Conservation (phyloP, 2,888 invertebrate genomes). For the Polietes domitor region DNA sequence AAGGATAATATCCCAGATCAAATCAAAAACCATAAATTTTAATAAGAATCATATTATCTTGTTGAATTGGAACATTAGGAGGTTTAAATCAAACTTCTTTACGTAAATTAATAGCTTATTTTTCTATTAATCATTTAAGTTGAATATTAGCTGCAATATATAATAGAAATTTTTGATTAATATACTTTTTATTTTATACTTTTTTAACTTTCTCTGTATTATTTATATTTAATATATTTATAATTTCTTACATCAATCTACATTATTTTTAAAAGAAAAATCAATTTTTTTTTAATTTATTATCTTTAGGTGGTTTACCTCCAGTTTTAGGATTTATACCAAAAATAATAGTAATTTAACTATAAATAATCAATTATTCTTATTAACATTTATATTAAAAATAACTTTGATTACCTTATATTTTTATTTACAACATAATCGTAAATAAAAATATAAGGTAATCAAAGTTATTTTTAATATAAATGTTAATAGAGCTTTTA, state of each 20-base stretch:
- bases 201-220: constrained; percentile 82
- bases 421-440: constrained; percentile 82
- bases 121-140: too few species aligned
- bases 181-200: too few species aligned
- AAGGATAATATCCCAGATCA: too few species aligned
- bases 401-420: constrained; percentile 83
- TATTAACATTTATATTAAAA: constrained; percentile 81
- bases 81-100: too few species aligned
- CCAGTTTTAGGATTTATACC: constrained; percentile 84
- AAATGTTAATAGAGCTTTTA: constrained; percentile 71
- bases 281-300: constrained; percentile 82
- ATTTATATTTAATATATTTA: constrained; percentile 81
- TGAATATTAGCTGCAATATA: too few species aligned
- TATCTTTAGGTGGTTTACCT: constrained; percentile 84
- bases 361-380: constrained; percentile 79
- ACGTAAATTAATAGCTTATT: too few species aligned
- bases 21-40: constrained; percentile 81
- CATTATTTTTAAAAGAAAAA: constrained; percentile 76
- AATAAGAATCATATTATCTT: constrained; percentile 81
- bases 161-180: too few species aligned
- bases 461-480: constrained; percentile 77
- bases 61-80: constrained; percentile 81
- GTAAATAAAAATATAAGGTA: constrained; percentile 75
- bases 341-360: too few species aligned
- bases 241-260: too few species aligned